Evolutionary conservation across 2,797 vertebrate species (phyloP).

Genomic region (Australoheros facetus): DNA sequence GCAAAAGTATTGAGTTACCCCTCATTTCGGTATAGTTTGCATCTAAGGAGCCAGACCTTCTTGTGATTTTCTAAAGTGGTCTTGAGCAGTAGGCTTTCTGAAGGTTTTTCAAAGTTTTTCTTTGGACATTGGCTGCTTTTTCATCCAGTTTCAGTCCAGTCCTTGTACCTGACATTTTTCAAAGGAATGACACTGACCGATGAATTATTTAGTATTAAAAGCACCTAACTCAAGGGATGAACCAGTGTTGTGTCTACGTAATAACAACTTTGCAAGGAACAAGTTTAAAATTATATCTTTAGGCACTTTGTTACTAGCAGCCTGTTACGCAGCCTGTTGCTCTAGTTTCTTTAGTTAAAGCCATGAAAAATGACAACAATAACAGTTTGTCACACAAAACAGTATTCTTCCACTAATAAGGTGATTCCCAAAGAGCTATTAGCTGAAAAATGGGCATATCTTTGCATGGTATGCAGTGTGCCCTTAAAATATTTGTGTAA

Average conservation of each 20-base stretch:
- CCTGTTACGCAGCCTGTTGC: neutral
- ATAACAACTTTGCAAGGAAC: neutral
- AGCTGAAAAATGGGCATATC: neutral
- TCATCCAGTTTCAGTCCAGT: neutral
- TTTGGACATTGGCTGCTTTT: neutral
- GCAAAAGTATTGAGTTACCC: no score
- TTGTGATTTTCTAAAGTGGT: neutral
- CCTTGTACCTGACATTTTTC: neutral
- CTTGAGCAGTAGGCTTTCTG: neutral
- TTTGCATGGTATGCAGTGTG: neutral
- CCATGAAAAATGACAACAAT: neutral
- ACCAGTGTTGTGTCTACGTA: neutral
- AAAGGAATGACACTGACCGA: neutral
- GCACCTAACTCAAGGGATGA: neutral
- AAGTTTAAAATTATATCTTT: neutral
- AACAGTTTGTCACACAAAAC: neutral
- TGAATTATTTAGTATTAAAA: neutral
- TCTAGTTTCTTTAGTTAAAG: neutral
- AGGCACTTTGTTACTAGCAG: no score
- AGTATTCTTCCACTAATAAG: neutral
- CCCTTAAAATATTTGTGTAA: neutral
- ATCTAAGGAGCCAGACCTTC: neutral
- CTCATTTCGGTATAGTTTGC: no score
- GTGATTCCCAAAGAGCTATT: neutral
- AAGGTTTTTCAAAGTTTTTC: neutral